Conservation (phyloP, 2,113 vertebrate genomes). For the Xenopus tropicalis region DNA sequence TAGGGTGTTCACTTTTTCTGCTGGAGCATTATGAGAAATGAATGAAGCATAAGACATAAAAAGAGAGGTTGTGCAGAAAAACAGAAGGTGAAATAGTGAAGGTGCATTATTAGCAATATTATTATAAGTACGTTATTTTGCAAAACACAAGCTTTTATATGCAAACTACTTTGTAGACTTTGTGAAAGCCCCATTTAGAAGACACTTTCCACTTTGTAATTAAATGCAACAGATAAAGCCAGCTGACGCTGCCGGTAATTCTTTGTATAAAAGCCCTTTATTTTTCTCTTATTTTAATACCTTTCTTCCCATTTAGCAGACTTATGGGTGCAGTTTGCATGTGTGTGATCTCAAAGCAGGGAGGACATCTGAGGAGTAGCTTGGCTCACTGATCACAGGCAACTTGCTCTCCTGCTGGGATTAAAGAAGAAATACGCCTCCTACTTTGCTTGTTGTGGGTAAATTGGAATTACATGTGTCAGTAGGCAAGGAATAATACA, state of each 20-base stretch:
- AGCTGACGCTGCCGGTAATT: not conserved
- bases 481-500: not conserved
- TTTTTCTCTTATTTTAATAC: not conserved
- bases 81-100: not conserved
- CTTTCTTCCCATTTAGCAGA: not conserved
- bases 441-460: not conserved
- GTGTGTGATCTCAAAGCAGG: slow-evolving; percentile 15
- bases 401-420: slow-evolving; percentile 32
- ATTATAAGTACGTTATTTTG: too few species aligned
- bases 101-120: too few species aligned
- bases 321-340: slow-evolving; percentile 5
- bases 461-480: slow-evolving; percentile 26
- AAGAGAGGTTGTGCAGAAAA: not conserved
- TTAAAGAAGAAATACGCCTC: slow-evolving; percentile 4
- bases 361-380: slow-evolving; percentile 12
- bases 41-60: too few species aligned
- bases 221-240: not conserved
- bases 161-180: not conserved
- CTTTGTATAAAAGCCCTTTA: not conserved
- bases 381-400: slow-evolving; percentile 24
- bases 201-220: not conserved
- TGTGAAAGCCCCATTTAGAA: not conserved
- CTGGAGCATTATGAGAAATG: too few species aligned
- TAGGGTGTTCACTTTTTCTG: too few species aligned
- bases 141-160: not conserved